A percentile compares a stretch with the other conserved stretches of the same genome.
These are phyloP conservation scores for Lasioglossum calceatum DNA, from an alignment of 2,888 invertebrate species.

Conservation along the genomic window DNA sequence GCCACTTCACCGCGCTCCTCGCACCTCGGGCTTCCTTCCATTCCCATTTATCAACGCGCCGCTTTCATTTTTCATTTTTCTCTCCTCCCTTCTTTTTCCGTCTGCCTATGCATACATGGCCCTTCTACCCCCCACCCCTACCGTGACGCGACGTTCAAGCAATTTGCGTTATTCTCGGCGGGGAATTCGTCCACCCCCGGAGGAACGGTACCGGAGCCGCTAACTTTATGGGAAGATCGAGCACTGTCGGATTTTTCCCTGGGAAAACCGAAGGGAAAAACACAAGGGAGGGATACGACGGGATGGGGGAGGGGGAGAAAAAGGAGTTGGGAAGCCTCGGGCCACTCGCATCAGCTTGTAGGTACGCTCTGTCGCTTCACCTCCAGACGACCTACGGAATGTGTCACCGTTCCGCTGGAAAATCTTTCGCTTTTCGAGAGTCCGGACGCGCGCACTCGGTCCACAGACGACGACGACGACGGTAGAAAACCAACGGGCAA, in stretches of 20 bases:
- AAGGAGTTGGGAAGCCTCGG: not conserved
- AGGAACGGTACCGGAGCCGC: slow-evolving; percentile 14
- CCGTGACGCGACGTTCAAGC: slow-evolving; percentile 21
- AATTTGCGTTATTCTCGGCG: slow-evolving; percentile 47
- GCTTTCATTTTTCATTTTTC: slow-evolving; percentile 39
- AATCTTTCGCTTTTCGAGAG: slow-evolving; percentile 57
- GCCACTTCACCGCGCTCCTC: not conserved
- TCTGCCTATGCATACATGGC: slow-evolving; percentile 2
- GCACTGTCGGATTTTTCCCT: slow-evolving; percentile 27
- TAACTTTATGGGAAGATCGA: slow-evolving; percentile 52
- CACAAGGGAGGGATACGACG: not conserved
- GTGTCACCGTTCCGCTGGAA: slow-evolving; percentile 46
- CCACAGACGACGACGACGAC: slow-evolving; percentile 23
- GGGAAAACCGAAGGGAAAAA: not conserved
- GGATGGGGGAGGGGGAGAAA: too few relatives aligned
- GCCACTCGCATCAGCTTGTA: slow-evolving; percentile 17
- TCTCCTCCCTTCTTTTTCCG: not conserved
- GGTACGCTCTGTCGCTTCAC: slow-evolving; percentile 42
- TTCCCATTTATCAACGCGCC: slow-evolving; percentile 14
- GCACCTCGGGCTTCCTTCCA: not conserved
- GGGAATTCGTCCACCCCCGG: slow-evolving; percentile 31
- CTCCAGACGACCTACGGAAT: slow-evolving; percentile 57
- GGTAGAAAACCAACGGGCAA: slow-evolving; percentile 20
- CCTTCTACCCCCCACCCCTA: not conserved
- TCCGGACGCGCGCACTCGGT: slow-evolving; percentile 14